Evolutionary conservation across 2,797 vertebrate species (phyloP).

Genomic region (Sus cebifrons): DNA sequence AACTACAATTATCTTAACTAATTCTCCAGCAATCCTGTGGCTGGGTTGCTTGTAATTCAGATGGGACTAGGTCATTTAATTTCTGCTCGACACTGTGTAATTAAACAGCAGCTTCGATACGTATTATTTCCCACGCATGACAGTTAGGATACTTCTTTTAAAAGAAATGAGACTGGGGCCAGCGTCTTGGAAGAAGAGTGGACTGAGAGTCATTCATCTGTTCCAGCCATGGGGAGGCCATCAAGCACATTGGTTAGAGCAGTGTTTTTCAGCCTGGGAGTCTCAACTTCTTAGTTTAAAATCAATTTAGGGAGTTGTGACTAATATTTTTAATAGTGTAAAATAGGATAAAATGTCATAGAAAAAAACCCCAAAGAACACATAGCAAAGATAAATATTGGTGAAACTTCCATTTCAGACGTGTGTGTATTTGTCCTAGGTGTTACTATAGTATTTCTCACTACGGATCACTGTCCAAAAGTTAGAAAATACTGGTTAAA

Average conservation of each 20-base stretch:
- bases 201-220: background rate
- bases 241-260: background rate
- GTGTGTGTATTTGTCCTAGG: background rate
- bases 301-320: background rate
- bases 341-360: conserved; percentile 10
- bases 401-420: background rate
- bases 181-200: background rate
- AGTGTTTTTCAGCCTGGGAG: background rate
- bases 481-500: conserved; percentile 6
- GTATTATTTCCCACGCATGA: background rate
- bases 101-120: conserved; percentile 67
- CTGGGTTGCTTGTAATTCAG: conserved; percentile 77
- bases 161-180: conserved; percentile 51
- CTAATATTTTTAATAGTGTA: conserved; percentile 20
- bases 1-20: conserved; percentile 85
- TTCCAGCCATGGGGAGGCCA: background rate
- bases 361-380: background rate
- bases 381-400: background rate
- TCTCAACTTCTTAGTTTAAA: background rate
- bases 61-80: conserved; percentile 84
- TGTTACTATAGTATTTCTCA: background rate
- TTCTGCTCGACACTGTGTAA: conserved; percentile 71
- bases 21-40: conserved; percentile 74
- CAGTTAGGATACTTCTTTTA: conserved; percentile 12
- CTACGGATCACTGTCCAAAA: background rate